Evolutionary conservation across 2,113 vertebrate genomes (phyloP).

Genomic region (Rhinogobius similis): DNA sequence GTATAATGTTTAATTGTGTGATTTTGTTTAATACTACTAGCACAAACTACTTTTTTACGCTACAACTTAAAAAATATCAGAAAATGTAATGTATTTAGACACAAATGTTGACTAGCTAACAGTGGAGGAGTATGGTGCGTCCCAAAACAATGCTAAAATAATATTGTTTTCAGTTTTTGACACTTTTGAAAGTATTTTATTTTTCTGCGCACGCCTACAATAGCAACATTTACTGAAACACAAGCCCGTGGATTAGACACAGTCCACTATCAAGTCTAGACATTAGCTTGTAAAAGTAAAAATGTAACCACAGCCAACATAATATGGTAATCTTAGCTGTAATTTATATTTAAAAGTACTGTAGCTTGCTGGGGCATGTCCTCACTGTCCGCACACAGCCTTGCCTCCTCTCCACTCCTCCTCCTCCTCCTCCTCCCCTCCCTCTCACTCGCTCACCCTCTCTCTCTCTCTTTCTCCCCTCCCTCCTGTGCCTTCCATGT

Average conservation of each 20-base stretch:
- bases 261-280: background rate
- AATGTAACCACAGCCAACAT: background rate
- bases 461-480: constrained; percentile 16
- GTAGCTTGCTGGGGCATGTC: constrained; percentile 9
- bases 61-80: too few relatives aligned
- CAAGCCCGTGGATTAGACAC: background rate
- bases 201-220: background rate
- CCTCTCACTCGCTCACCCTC: background rate
- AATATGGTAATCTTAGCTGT: background rate
- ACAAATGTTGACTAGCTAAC: too few relatives aligned
- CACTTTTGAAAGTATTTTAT: background rate
- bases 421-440: background rate
- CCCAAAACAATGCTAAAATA: too few relatives aligned
- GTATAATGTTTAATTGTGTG: background rate
- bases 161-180: too few relatives aligned
- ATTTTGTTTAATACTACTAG: background rate
- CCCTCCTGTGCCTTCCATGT: constrained; percentile 23
- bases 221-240: too few relatives aligned
- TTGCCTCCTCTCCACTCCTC: background rate
- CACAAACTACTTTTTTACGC: too few relatives aligned
- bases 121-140: too few relatives aligned
- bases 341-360: constrained; percentile 3
- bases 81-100: too few relatives aligned
- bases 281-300: background rate
- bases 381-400: constrained; percentile 2